Percentiles rank a stretch among this genome's conserved stretches.
phyloP scores from a whole-genome alignment of 2,113 vertebrate species.

The Hippocampus guttulatus region DNA sequence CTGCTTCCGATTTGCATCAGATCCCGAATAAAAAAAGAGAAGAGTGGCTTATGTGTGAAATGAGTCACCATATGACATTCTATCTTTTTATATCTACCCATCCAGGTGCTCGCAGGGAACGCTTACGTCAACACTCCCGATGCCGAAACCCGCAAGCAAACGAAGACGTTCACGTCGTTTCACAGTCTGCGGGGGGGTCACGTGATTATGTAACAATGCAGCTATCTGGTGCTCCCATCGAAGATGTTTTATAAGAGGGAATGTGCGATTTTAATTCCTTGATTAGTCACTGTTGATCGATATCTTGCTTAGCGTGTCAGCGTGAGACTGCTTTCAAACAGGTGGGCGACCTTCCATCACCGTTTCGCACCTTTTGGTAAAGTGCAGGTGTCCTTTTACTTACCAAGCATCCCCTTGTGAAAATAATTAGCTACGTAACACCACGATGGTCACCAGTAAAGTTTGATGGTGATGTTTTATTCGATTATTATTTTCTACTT shows the following conservation, averaged over 20 bases:
- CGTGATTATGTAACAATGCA: conserved; percentile 25
- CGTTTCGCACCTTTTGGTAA: neutral
- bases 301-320: conserved; percentile 23
- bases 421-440: no score
- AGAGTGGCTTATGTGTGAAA: conserved; percentile 12
- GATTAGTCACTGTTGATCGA: conserved; percentile 12
- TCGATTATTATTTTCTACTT: no score
- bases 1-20: conserved; percentile 32
- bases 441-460: no score
- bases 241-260: conserved; percentile 1
- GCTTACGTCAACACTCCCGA: conserved; percentile 18
- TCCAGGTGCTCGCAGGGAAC: conserved; percentile 16
- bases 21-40: conserved; percentile 29
- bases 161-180: conserved; percentile 9
- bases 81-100: conserved; percentile 18
- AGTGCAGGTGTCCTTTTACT: neutral
- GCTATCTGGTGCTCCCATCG: neutral
- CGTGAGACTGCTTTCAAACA: conserved; percentile 9
- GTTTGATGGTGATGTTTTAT: no score
- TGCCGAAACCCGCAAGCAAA: conserved; percentile 27
- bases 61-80: conserved; percentile 28
- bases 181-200: conserved; percentile 10
- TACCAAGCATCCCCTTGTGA: no score
- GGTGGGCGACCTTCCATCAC: neutral
- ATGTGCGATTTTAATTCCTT: neutral